These are phyloP conservation scores for Lumbricus terrestris DNA, from an alignment of 2,888 invertebrate species.

Conservation along the genomic window DNA sequence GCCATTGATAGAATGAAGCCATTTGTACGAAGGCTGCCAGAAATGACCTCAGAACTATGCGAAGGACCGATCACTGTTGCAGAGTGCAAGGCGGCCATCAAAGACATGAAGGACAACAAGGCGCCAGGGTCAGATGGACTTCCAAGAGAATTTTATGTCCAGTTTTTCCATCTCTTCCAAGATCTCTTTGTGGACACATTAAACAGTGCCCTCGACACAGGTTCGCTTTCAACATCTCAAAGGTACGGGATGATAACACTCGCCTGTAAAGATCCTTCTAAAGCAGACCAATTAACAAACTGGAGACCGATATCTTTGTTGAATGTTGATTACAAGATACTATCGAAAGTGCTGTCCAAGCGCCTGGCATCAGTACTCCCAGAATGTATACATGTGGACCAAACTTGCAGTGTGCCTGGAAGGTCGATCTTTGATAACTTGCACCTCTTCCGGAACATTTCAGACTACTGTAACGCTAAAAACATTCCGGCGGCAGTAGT, in stretches of 20 bases:
- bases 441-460: too few relatives aligned
- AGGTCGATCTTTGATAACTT: too few relatives aligned
- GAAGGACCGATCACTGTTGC: not conserved
- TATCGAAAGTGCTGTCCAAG: too few relatives aligned
- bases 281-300: not conserved
- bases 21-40: not conserved
- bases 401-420: too few relatives aligned
- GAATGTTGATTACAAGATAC: too few relatives aligned
- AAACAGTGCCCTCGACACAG: not conserved
- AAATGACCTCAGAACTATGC: not conserved
- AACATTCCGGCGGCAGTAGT: too few relatives aligned
- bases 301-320: too few relatives aligned
- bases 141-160: too few relatives aligned
- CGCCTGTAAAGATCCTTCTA: not conserved
- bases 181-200: not conserved
- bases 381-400: too few relatives aligned
- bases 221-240: not conserved
- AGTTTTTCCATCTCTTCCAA: too few relatives aligned
- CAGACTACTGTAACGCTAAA: too few relatives aligned
- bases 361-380: too few relatives aligned
- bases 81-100: not conserved
- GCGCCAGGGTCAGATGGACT: not conserved
- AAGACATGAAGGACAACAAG: not conserved
- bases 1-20: not conserved
- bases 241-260: not conserved